Conservation (phyloP, 2,113 vertebrate species). For the Aleadryas rufinucha region DNA sequence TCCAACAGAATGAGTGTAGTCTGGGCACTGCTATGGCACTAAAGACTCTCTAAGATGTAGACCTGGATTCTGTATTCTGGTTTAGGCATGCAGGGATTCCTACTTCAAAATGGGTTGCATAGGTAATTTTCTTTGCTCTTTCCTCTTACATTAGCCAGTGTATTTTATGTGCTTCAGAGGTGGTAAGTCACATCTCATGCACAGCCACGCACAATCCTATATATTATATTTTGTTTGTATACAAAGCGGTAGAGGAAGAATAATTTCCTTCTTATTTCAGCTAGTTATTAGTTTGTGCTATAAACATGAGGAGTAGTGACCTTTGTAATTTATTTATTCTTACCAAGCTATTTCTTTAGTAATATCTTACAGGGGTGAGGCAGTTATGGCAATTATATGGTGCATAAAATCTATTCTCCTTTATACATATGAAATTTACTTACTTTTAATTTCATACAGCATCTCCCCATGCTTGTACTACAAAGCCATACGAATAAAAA, state of each 20-base stretch:
- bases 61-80: background rate
- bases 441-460: conserved; percentile 20
- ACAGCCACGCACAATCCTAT: background rate
- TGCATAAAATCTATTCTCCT: conserved; percentile 35
- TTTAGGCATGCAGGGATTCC: background rate
- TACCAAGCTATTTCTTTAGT: conserved; percentile 23
- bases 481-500: background rate
- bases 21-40: background rate
- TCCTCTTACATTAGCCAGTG: background rate
- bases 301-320: conserved; percentile 1
- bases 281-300: conserved; percentile 1
- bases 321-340: conserved; percentile 53
- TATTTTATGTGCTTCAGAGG: background rate
- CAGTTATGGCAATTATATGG: conserved; percentile 45
- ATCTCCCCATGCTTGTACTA: background rate
- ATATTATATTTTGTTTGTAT: background rate
- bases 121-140: background rate
- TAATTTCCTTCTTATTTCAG: conserved; percentile 24
- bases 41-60: background rate
- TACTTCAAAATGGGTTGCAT: background rate
- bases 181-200: background rate
- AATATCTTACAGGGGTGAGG: conserved; percentile 6
- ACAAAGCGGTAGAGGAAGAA: background rate
- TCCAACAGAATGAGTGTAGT: background rate
- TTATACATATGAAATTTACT: conserved; percentile 29